Base-by-base conservation (phyloP, 1,140 invertebrate genomes). In the Bombus terrestris region DNA sequence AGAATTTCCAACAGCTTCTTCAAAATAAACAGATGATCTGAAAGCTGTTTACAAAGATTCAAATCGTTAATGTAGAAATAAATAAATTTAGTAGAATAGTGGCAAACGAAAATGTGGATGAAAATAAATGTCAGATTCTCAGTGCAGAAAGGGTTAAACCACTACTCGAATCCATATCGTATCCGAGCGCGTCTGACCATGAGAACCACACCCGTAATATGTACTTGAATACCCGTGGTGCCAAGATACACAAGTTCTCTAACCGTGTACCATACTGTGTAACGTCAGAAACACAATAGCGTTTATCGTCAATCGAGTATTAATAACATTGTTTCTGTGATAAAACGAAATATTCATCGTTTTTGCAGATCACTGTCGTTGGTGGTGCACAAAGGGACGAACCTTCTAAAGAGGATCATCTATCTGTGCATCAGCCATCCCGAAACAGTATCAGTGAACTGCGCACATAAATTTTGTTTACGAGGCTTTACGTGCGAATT, bases 161-260 rank as follows among this genome's bases (percentile, higher is more conserved):
- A 69, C 57, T 83, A 68, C n/a, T 57, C 64, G 64, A 78, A 32
- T 6, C n/a, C n/a, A n/a, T n/a, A n/a, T 66, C 18, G 37, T 75
- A 37, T 62, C 53, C 22, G 57, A 85, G 41, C 37, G n/a, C 35
- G 32, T 73, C 28, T 73, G 77, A 59, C 77, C 83, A 73, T 81
- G 83, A 85, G 69, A 59, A 85, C 78, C 83, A 81, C 78, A 79
- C 77, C 83, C 83, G 78, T 64, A 69, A 73, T 81, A n/a, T n/a
- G 59, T 62, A 74, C 78, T 74, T 81, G 78, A 74, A 81, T 85
- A 85, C 28, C 32, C 77, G 35, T 59, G 69, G 57, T 85, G 69
- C 69, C 57, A 53, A 73, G 83, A 79, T 84, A 84, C 47, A 53
- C 47, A 79, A 47, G 10, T 32, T 37, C 69, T 39, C 41, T 35